Evolutionary conservation across 2,113 vertebrate genomes (phyloP), one percentile per base, ranked within the genome.

Genomic region (Archocentrus centrarchus): DNA sequence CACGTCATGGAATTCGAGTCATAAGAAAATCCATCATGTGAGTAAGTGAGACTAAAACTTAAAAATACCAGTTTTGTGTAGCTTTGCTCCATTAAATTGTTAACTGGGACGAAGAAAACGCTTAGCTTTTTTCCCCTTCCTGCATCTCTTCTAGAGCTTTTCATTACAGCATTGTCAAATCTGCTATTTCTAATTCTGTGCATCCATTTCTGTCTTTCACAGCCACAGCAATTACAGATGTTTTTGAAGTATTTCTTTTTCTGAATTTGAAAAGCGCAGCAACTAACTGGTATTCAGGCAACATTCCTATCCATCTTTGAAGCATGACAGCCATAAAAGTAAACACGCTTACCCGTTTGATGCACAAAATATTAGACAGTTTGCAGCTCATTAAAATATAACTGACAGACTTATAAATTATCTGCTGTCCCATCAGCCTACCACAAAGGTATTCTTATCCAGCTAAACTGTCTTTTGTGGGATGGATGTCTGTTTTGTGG

Each of bases 331-430:
- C 84, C 81, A 89, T 89, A 57, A 87, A 82, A 89, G 81, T n/a
- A 81, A 87, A 88, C 76, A 80, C 7, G 7, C 81, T 87, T 85
- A 77, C 47, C 55, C n/a, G 66, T 91, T 88, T 92, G 84, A 87
- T 83, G 79, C 62, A 81, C 24, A 30, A 77, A 62, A 73, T 85
- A 58, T 89, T 80, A 81, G 81, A 84, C 81, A 75, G 79, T 81
- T 87, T 92, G 80, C 82, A 53, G 83, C 82, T 93, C 82, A 84
- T 93, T 92, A 92, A 89, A 92, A 90, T 75, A 50, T 90, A 92
- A 93, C 80, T 88, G 89, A 92, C 88, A 93, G 83, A 78, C 70
- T 60, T 79, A 84, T 73, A 90, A 76, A 88, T 75, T 78, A 91
- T 83, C 83, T 83, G 60, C 79, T 79, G 27, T 87, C 82, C 80